Conservation (phyloP, 2,797 vertebrate genomes). For the Siniperca scherzeri region DNA sequence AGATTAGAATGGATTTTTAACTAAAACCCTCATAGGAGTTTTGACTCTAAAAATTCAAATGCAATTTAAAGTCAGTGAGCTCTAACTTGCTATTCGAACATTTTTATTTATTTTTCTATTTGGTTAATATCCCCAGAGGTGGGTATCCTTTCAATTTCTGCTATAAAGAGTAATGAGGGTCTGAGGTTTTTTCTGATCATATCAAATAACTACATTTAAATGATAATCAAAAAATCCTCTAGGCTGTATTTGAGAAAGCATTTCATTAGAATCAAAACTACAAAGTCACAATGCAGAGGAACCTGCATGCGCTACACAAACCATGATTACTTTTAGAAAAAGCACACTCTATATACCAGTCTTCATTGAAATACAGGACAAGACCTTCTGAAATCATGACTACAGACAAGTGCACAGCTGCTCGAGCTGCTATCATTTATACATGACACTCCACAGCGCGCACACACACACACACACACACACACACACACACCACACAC, state of each 20-base stretch:
- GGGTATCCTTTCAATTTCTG: constrained; percentile 39
- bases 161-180: constrained; percentile 44
- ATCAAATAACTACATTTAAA: constrained; percentile 44
- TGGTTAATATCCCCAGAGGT: constrained; percentile 57
- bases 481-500: not conserved
- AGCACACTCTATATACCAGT: not conserved
- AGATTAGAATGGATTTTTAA: constrained; percentile 82
- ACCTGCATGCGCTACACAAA: not conserved
- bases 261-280: constrained; percentile 3
- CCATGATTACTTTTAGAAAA: not conserved
- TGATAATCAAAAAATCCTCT: constrained; percentile 27
- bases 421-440: constrained; percentile 21
- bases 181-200: constrained; percentile 35
- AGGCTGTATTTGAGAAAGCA: constrained; percentile 24
- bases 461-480: not conserved
- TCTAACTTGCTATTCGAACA: constrained; percentile 37
- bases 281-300: constrained; percentile 2
- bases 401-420: constrained; percentile 25
- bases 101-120: constrained; percentile 59
- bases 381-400: constrained; percentile 27
- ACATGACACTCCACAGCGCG: not conserved
- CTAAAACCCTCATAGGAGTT: constrained; percentile 67
- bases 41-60: constrained; percentile 51
- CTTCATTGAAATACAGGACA: not conserved
- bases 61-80: constrained; percentile 56